phyloP scores from a whole-genome alignment of 2,113 vertebrate genomes.

The Anser cygnoides region DNA sequence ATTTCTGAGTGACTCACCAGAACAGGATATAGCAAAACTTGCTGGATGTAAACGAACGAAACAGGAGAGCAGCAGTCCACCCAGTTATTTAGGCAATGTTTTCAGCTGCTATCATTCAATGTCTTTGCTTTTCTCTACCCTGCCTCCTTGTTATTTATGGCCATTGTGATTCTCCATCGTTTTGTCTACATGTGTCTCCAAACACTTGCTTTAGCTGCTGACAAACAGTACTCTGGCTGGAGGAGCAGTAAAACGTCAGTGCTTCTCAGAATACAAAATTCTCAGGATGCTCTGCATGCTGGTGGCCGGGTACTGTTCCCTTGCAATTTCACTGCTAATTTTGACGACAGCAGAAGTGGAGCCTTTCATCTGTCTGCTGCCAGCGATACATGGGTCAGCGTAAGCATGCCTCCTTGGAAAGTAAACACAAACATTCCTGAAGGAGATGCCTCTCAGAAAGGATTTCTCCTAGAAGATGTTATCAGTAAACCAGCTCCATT shows the following conservation, averaged over 20 bases:
- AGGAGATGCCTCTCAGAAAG: not conserved
- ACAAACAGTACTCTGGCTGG: not conserved
- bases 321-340: conserved; percentile 10
- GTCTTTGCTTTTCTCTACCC: not conserved
- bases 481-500: not conserved
- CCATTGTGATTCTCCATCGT: not conserved
- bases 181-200: not conserved
- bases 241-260: not conserved
- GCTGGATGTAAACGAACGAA: not conserved
- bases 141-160: not conserved
- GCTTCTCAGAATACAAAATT: conserved; percentile 7
- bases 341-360: not conserved
- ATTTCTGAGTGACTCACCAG: not conserved
- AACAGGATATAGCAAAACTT: not conserved
- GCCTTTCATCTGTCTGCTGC: not conserved
- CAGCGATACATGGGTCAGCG: accelerated
- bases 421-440: not conserved
- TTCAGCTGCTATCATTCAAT: not conserved
- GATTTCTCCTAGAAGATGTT: not conserved
- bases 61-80: not conserved
- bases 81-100: not conserved
- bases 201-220: conserved; percentile 6
- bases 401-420: not conserved
- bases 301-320: not conserved
- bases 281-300: not conserved